A percentile compares a stretch with the other conserved stretches of the same genome.
These are phyloP conservation scores for Lemur catta DNA, from an alignment of 2,797 vertebrate species.

Conservation along the genomic window DNA sequence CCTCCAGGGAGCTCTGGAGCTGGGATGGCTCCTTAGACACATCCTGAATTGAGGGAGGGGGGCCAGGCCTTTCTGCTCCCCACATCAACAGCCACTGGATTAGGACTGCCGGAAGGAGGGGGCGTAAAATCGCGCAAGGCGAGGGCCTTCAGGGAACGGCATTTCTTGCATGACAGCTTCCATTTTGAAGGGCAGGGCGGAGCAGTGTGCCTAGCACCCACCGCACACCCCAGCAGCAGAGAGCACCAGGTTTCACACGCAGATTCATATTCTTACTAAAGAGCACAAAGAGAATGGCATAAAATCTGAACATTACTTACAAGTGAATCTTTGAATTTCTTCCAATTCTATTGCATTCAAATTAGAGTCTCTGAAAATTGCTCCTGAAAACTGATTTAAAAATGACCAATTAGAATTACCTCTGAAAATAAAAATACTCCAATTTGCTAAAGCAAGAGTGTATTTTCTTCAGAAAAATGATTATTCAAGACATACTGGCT, in stretches of 20 bases:
- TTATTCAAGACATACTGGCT: not conserved
- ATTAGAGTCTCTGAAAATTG: not conserved
- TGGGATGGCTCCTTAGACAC: not conserved
- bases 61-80: not conserved
- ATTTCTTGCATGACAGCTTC: not conserved
- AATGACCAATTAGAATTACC: not conserved
- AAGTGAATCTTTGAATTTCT: not conserved
- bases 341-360: not conserved
- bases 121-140: not conserved
- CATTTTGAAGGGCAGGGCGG: not conserved
- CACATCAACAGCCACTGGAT: not conserved
- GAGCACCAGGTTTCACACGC: not conserved
- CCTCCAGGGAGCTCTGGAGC: not conserved
- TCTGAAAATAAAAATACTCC: not conserved
- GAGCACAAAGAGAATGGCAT: not conserved
- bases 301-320: not conserved
- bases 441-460: not conserved
- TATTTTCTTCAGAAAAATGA: slow-evolving; percentile 21
- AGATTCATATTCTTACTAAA: not conserved
- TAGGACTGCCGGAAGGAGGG: not conserved
- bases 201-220: not conserved
- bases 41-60: not conserved
- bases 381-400: not conserved
- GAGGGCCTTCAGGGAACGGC: not conserved
- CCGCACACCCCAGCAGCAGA: not conserved